Evolutionary conservation across 2,797 vertebrate species (phyloP).

Genomic region (Sebastes nivosus): DNA sequence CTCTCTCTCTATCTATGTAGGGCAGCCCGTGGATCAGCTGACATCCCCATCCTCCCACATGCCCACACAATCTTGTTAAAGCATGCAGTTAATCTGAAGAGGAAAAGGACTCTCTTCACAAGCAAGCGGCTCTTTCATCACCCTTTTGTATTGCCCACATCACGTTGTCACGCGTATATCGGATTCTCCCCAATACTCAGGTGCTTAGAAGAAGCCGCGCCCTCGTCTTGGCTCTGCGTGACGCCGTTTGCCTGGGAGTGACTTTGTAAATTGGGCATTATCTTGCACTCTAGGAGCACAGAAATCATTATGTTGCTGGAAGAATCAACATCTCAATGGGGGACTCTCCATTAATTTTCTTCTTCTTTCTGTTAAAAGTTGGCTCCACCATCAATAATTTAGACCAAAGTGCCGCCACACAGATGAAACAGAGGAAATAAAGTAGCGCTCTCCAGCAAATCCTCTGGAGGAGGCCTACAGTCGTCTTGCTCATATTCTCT

Average conservation of each 20-base stretch:
- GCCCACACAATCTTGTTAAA: slow-evolving; percentile 84
- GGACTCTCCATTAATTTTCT: slow-evolving; percentile 27
- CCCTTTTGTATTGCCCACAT: slow-evolving; percentile 67
- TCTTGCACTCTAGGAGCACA: slow-evolving; percentile 4
- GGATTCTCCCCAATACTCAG: slow-evolving; percentile 54
- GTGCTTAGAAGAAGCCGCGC: slow-evolving; percentile 19
- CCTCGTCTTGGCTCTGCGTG: slow-evolving; percentile 24
- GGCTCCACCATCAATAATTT: slow-evolving; percentile 52
- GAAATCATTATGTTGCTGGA: slow-evolving; percentile 14
- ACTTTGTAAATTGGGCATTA: slow-evolving; percentile 29
- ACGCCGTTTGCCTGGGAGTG: slow-evolving; percentile 34
- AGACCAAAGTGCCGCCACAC: slow-evolving; percentile 34
- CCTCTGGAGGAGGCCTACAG: slow-evolving; percentile 17
- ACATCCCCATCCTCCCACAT: slow-evolving; percentile 83
- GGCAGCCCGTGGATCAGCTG: slow-evolving; percentile 84
- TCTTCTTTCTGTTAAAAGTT: slow-evolving; percentile 38
- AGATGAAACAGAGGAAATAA: slow-evolving; percentile 34
- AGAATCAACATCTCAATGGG: slow-evolving; percentile 28
- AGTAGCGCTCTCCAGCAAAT: slow-evolving; percentile 32
- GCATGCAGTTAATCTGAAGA: slow-evolving; percentile 81
- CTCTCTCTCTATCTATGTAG: slow-evolving; percentile 78
- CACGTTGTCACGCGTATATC: slow-evolving; percentile 50
- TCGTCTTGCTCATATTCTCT: slow-evolving; percentile 18
- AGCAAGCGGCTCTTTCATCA: slow-evolving; percentile 73
- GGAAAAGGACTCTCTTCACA: slow-evolving; percentile 74